phyloP scores from a whole-genome alignment of 2,888 invertebrate genomes.

The Drosophila mimica region DNA sequence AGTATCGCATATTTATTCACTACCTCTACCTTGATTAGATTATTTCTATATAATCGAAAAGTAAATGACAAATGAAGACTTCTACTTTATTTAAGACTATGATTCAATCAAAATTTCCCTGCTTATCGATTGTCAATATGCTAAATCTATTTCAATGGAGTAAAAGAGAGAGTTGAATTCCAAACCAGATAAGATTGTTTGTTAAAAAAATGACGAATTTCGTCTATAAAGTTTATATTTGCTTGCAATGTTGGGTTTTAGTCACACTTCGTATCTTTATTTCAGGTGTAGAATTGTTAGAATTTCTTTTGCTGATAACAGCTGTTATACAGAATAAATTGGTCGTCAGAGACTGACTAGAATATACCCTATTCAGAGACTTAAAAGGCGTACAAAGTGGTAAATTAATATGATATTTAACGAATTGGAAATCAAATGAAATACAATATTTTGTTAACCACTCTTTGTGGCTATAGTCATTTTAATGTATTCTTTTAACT shows the following conservation, averaged over 20 bases:
- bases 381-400: background rate
- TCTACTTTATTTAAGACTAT: slow-evolving; percentile 14
- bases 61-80: background rate
- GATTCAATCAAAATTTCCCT: slow-evolving; percentile 10
- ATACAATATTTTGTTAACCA: background rate
- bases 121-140: slow-evolving; percentile 18
- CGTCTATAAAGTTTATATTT: slow-evolving; percentile 14
- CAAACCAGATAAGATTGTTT: slow-evolving; percentile 8
- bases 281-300: background rate
- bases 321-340: background rate
- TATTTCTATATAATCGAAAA: slow-evolving; percentile 2
- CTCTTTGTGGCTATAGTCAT: background rate
- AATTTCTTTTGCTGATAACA: slow-evolving; percentile 14
- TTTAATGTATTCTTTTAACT: background rate
- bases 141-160: slow-evolving; percentile 3
- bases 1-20: background rate
- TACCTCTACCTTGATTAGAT: background rate
- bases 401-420: background rate
- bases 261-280: slow-evolving; percentile 29
- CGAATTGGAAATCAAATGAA: background rate
- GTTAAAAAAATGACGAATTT: slow-evolving; percentile 15
- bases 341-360: background rate
- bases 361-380: background rate
- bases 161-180: slow-evolving; percentile 11
- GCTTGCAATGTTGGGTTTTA: slow-evolving; percentile 9